Evolutionary conservation across 2,113 vertebrate genomes (phyloP), one percentile per base, ranked within the genome.

Genomic region (Mesitornis unicolor): DNA sequence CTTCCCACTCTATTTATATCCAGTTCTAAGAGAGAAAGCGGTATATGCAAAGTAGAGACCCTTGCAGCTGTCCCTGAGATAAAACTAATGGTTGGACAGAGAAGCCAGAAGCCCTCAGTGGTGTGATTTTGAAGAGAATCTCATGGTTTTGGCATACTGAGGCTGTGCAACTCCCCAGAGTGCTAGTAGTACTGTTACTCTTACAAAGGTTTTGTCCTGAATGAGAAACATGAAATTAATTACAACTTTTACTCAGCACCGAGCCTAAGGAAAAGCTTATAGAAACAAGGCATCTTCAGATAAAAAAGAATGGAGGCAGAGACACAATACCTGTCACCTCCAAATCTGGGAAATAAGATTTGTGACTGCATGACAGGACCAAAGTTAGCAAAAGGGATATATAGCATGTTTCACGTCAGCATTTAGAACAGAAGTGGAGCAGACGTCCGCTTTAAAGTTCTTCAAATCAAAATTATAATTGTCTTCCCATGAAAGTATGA

Each of bases 381-480:
- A 42, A 80, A 88, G 90, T 84, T 93, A 86, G 82, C 75, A 90
- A 77, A 78, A 91, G 77, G 89, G 91, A 87, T 84, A 51, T 43
- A 24, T 29, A 89, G 48, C 57, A 31, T 68, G 89, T 87, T 93
- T 95, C 77, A 60, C 1, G 0, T 93, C 91, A 89, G 69, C 9
- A 0, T 88, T 93, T 77, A 71, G 81, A 94, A 90, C 83, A 94
- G 85, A 96, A 96, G 25, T 85, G 91, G 82, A 93, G 70, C 91
- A 87, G 35, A 40, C 8, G 14, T 91, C 95, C n/a, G 2, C 93
- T 95, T 95, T 77, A 90, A 93, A 96, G 87, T 96, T 95, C 70
- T 82, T 95, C 85, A 89, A 7, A 87, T 96, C 84, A 70, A 80
- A 96, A 93, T 71, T 79, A 20, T 87, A 94, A 79, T 95, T 86